Base-by-base conservation (phyloP, 1,140 invertebrate species). In the Chironomus tepperi region DNA sequence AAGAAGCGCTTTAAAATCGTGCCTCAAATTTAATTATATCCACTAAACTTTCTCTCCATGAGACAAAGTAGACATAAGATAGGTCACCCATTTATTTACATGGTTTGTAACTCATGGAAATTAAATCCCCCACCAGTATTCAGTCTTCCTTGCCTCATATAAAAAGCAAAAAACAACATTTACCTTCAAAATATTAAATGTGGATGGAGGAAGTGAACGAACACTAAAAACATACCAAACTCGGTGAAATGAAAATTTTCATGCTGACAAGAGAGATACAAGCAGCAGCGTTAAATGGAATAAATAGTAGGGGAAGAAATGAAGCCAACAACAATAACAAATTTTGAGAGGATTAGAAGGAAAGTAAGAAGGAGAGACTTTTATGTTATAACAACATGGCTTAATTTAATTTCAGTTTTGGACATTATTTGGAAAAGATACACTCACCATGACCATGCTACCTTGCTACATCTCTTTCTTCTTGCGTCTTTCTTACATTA, bases 221-320 rank as follows among this genome's bases (percentile, higher is more conserved):
- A 34, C 24, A 5, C 24, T 34, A 34, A 57, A 57, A 57, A 57
- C 47, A 57, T 57, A n/a, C 47, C 47, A 12, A n/a, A 34, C 24
- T 57, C 47, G 47, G 12, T n/a, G n/a, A 57, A 57, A 57, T 57
- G 47, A 57, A 57, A 57, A 57, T 57, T 57, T 57, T n/a, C n/a
- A 12, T 57, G 47, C 47, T 57, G 47, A 57, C 47, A 57, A 10
- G 43, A 57, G 12, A 57, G n/a, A 57, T 34, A 34, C 24, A 57
- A 57, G 47, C n/a, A 12, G 15, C 43, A n/a, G 2, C n/a, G 12
- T 8, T 57, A 57, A n/a, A 57, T n/a, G 47, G 12, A 57, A 15
- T n/a, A 57, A 57, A 57, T 12, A 15, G 47, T 57, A n/a, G 12
- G 12, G 24, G 24, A 34, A 34, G 24, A 34, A 34, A 34, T 34